Base-by-base conservation (phyloP, 2,113 vertebrate species). In the Grus americana region DNA sequence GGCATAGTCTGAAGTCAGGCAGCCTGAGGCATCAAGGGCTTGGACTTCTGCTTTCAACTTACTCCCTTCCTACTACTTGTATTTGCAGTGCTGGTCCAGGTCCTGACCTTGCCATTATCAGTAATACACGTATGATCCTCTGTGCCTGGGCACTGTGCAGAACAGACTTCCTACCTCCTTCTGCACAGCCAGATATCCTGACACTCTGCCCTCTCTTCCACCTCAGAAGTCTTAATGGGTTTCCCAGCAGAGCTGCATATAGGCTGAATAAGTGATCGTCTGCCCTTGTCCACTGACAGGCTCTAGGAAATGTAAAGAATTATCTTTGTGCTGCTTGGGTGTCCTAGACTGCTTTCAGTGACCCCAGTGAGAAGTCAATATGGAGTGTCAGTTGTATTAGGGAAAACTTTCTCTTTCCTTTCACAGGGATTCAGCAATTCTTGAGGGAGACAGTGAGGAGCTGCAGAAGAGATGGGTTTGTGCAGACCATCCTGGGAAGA, bases 401-500 rank as follows among this genome's bases (percentile, higher is more conserved):
- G 78, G 67, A 82, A 83, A 73, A 66, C 63, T 89, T 86, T 90
- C n/a, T 92, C 30, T 95, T 95, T 92, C 80, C 30, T 96, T 79
- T 97, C 97, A 58, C 95, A 99, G 99, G 99, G 14, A 98, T 99
- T 97, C 98, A 98, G 84, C 94, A 96, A 50, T 99, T 99, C 95
- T 98, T 99, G 91, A 98, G 44, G 95, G 98, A 99, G 78, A 99
- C 99, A 0, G 98, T 99, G 83, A 98, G 98, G 97, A 99, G 97
- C 72, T 99, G 99, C 93, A 93, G 91, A n/a, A 98, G 98, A 96
- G 98, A 98, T 34, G 99, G 99, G 6, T 99, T 98, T 93, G 99
- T 99, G 96, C 98, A 98, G 97, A 99, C 99, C 9, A 98, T 99
- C 83, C 98, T 99, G 96, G 99, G 99, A 65, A 98, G 99, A 27